Percentiles rank a stretch among this genome's conserved stretches.
Evolutionary conservation across 2,888 invertebrate genomes (phyloP).

Genomic region (Plebejus argus): DNA sequence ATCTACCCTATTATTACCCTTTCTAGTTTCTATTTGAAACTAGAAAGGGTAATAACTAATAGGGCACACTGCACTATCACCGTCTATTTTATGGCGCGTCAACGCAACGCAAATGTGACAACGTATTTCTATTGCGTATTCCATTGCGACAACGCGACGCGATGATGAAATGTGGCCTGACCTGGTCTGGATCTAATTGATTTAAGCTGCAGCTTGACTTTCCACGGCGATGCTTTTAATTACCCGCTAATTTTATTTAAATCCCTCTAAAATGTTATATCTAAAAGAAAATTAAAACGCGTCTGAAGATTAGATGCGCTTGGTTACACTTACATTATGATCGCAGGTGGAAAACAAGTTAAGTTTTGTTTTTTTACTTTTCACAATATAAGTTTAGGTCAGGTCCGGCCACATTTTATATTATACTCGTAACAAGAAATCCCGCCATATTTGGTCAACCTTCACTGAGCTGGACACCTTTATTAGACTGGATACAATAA

Average conservation of each 20-base stretch:
- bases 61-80: too few relatives aligned
- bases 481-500: background rate
- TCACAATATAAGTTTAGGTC: background rate
- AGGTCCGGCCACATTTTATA: background rate
- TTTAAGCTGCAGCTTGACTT: conserved; percentile 48
- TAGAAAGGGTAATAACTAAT: too few relatives aligned
- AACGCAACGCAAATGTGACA: background rate
- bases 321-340: conserved; percentile 10
- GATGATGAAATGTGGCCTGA: background rate
- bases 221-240: conserved; percentile 40
- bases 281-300: conserved; percentile 5
- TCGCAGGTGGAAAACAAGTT: background rate
- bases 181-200: conserved; percentile 46
- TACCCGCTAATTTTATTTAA: conserved; percentile 24
- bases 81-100: too few relatives aligned
- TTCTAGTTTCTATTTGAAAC: too few relatives aligned
- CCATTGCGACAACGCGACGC: background rate
- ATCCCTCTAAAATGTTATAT: conserved; percentile 16
- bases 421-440: too few relatives aligned
- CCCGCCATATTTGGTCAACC: too few relatives aligned
- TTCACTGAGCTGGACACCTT: too few relatives aligned
- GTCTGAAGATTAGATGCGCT: conserved; percentile 16
- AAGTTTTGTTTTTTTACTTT: background rate
- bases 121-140: background rate
- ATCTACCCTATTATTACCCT: too few relatives aligned